These are phyloP conservation scores for Neolamprologus sp. DNA, from an alignment of 2,113 vertebrate genomes.

Conservation along the genomic window DNA sequence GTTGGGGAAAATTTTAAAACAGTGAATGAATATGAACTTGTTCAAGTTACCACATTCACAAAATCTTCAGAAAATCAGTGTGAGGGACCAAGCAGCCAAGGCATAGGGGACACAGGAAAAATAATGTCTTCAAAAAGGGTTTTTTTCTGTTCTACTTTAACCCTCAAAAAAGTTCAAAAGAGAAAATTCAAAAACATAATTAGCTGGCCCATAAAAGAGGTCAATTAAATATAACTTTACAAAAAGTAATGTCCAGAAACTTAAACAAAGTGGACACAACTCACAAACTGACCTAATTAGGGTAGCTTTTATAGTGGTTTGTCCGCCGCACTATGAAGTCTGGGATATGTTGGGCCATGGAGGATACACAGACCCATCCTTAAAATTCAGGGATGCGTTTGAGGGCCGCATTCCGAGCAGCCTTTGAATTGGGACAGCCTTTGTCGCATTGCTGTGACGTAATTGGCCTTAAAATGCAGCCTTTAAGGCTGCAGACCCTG, in stretches of 20 bases:
- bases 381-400: background rate
- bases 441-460: background rate
- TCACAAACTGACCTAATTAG: background rate
- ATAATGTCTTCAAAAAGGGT: background rate
- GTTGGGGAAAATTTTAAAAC: background rate
- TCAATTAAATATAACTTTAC: background rate
- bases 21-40: background rate
- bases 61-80: background rate
- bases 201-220: background rate
- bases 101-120: background rate
- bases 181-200: background rate
- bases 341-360: background rate
- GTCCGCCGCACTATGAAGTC: background rate
- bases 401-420: background rate
- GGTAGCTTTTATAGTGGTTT: background rate
- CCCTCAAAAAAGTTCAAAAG: background rate
- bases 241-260: background rate
- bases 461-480: background rate
- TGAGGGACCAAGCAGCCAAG: background rate
- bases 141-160: background rate
- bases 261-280: background rate
- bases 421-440: background rate
- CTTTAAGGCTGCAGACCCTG: background rate
- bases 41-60: background rate
- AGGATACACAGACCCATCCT: background rate